These are phyloP conservation scores for Conistra vaccinii DNA, from an alignment of 2,888 invertebrate species.

Conservation along the genomic window DNA sequence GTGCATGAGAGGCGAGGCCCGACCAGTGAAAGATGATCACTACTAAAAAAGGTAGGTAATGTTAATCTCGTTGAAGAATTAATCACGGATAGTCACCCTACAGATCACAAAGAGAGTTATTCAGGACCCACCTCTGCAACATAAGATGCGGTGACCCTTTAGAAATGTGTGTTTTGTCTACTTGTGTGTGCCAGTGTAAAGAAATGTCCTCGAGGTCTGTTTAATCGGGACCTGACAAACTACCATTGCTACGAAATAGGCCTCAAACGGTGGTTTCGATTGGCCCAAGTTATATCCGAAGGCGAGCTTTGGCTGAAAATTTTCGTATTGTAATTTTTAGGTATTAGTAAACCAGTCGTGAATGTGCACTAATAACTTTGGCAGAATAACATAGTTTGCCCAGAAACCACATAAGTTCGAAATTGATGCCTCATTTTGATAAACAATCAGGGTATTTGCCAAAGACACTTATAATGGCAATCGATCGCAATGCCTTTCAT, in stretches of 20 bases:
- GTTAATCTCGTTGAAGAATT: background rate
- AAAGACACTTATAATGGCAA: too few species aligned
- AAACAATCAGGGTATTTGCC: too few species aligned
- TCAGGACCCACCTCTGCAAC: background rate
- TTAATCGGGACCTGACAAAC: constrained; percentile 69
- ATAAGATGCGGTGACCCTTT: constrained; percentile 7
- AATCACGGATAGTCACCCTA: background rate
- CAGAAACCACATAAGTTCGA: too few species aligned
- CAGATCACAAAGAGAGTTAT: background rate
- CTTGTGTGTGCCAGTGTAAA: constrained; percentile 50
- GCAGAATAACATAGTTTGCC: too few species aligned
- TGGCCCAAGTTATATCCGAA: constrained; percentile 15
- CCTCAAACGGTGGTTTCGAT: constrained; percentile 54
- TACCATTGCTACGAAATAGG: constrained; percentile 68
- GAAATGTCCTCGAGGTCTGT: constrained; percentile 65
- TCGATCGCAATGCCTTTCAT: too few species aligned
- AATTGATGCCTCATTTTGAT: too few species aligned
- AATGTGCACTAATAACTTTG: too few species aligned
- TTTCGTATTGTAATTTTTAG: background rate
- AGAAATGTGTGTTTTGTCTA: constrained; percentile 6
- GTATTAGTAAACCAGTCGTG: too few species aligned
- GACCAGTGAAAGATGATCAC: background rate
- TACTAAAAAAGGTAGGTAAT: background rate
- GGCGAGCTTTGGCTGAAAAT: background rate
- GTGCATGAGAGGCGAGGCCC: background rate